Conservation (phyloP, 2,113 vertebrate species). For the Neolamprologus kungweensis region DNA sequence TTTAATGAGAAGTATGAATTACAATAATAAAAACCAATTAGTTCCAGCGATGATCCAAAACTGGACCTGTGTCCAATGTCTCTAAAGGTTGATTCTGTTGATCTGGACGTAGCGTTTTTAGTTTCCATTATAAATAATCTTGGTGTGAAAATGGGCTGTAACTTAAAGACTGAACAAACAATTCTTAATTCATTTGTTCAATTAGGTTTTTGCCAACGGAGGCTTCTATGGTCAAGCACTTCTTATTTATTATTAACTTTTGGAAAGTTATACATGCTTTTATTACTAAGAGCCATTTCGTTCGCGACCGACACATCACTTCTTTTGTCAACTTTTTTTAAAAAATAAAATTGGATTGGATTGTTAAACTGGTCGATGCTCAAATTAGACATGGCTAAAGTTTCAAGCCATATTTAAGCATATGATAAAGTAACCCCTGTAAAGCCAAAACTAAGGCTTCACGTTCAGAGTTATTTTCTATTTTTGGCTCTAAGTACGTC, state of each 20-base stretch:
- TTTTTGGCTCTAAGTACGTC: neutral
- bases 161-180: neutral
- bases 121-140: neutral
- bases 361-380: neutral
- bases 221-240: neutral
- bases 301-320: neutral
- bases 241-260: neutral
- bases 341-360: neutral
- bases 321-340: accelerated
- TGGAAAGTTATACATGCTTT: neutral
- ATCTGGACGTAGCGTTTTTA: neutral
- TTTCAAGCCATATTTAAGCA: neutral
- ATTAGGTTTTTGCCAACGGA: neutral
- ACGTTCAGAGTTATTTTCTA: neutral
- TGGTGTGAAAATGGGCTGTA: neutral
- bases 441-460: neutral
- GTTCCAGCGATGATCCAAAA: neutral
- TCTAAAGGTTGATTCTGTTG: neutral
- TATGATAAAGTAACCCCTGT: neutral
- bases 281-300: neutral
- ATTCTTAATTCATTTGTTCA: neutral
- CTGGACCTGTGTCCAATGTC: neutral
- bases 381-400: neutral
- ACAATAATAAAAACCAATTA: neutral
- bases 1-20: neutral